phyloP scores from a whole-genome alignment of 2,797 vertebrate species.

The Pipistrellus nathusii region DNA sequence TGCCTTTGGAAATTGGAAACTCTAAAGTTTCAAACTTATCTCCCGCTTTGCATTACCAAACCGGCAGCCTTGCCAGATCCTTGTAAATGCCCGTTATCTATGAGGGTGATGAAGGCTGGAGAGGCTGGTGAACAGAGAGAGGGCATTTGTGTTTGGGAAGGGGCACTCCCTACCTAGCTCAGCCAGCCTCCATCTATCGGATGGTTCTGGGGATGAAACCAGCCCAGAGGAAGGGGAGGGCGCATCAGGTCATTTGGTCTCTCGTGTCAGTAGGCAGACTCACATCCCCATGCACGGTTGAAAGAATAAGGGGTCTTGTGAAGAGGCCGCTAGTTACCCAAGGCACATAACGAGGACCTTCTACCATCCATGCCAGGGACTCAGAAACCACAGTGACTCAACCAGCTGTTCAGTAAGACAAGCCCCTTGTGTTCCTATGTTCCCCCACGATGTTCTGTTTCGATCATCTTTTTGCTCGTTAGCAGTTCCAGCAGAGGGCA shows the following conservation, averaged over 20 bases:
- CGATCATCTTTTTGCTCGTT: slow-evolving; percentile 13
- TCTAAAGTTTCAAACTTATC: slow-evolving; percentile 68
- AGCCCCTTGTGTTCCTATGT: background rate
- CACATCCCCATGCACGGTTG: background rate
- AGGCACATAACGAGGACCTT: background rate
- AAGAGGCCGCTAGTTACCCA: background rate
- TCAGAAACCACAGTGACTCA: background rate
- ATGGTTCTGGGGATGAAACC: background rate
- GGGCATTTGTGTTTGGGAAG: background rate
- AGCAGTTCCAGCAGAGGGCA: slow-evolving; percentile 82
- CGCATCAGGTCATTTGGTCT: background rate
- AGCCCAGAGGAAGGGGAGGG: background rate
- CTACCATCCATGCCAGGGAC: background rate
- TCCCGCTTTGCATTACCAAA: slow-evolving; percentile 54
- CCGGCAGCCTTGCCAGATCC: background rate
- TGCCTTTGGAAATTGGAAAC: slow-evolving; percentile 71
- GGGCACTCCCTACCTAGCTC: background rate
- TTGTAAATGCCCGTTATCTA: background rate
- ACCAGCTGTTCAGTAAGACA: background rate
- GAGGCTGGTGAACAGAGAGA: background rate
- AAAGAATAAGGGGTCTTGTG: background rate
- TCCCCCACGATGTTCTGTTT: background rate
- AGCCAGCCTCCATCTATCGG: background rate
- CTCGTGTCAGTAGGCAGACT: background rate
- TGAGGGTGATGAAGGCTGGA: background rate